Evolutionary conservation across 2,113 vertebrate genomes (phyloP), one percentile per base, ranked within the genome.

Genomic region (Cathartes aura): DNA sequence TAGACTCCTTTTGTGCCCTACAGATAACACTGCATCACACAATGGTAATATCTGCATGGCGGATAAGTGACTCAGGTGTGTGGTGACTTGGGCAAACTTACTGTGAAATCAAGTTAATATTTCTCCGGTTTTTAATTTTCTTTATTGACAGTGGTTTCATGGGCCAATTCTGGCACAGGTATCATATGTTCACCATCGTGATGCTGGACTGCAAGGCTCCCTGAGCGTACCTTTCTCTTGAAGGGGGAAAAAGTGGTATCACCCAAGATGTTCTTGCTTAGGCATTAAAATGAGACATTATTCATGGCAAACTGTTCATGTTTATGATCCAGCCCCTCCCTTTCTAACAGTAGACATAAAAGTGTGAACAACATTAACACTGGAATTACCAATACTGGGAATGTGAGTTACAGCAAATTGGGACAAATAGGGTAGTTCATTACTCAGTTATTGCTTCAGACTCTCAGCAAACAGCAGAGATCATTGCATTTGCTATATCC

Each of bases 121-220:
- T 82, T 90, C 14, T 55, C 23, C 9, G 13, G 9, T 52, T 66
- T 85, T 53, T 42, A 40, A 3, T 22, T 24, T 82, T 58, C 16
- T 45, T 82, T 52, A 24, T 34, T 79, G 47, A 19, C 12, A 71
- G 34, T 50, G 19, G 8, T 59, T 85, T 79, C 26, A 17, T 5
- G 3, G 40, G 20, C 23, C 19, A 76, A 0, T n/a, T 68, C 48
- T 15, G 15, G 21, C 32, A 38, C 9, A 9, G 6, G 26, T 42
- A 13, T 3, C 4, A 4, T 68, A 15, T 34, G 12, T 55, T 83
- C 29, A 47, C 20, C 30, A 2, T 32, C 0, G 0, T 50, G 0
- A 1, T 21, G 23, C n/a, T 59, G 56, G 27, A 55, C 10, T 32
- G 38, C 45, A 80, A 60, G 52, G 3, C 6, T 62, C 17, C 47